phyloP scores from a whole-genome alignment of 2,888 invertebrate genomes.

The Drosophila paramelanica region DNA sequence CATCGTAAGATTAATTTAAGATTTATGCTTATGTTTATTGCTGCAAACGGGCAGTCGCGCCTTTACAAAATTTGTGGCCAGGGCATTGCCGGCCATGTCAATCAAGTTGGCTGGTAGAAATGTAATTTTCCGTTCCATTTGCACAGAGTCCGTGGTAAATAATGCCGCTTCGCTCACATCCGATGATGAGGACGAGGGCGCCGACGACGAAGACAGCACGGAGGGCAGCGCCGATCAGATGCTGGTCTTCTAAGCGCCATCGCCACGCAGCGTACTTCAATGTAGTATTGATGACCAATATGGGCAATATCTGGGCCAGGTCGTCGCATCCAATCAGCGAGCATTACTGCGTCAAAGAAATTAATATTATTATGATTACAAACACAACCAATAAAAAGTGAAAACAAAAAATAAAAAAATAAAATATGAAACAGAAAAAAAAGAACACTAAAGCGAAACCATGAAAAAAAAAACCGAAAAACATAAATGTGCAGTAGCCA shows the following conservation, averaged over 20 bases:
- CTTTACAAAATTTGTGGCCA: conserved; percentile 31
- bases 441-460: conserved; percentile 28
- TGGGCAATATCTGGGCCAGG: conserved; percentile 14
- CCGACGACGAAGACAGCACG: conserved; percentile 89
- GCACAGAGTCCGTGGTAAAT: conserved; percentile 86
- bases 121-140: conserved; percentile 57
- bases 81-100: conserved; percentile 5
- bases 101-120: conserved; percentile 8
- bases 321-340: conserved; percentile 62
- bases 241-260: conserved; percentile 88
- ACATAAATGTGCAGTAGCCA: conserved; percentile 77
- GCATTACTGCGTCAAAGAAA: conserved; percentile 61
- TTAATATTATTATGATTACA: conserved; percentile 65
- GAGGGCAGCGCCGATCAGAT: conserved; percentile 92
- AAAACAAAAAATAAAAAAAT: conserved; percentile 10
- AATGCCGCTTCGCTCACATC: conserved; percentile 87
- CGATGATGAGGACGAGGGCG: conserved; percentile 91
- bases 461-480: conserved; percentile 39
- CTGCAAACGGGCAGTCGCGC: conserved; percentile 7
- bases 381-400: conserved; percentile 36
- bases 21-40: conserved; percentile 36
- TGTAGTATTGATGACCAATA: conserved; percentile 37
- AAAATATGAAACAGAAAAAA: conserved; percentile 13
- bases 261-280: conserved; percentile 24
- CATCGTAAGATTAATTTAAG: conserved; percentile 38